Evolutionary conservation across 2,797 vertebrate species (phyloP), one percentile per base, ranked within the genome.

Genomic region (Phalanger gymnotis): DNA sequence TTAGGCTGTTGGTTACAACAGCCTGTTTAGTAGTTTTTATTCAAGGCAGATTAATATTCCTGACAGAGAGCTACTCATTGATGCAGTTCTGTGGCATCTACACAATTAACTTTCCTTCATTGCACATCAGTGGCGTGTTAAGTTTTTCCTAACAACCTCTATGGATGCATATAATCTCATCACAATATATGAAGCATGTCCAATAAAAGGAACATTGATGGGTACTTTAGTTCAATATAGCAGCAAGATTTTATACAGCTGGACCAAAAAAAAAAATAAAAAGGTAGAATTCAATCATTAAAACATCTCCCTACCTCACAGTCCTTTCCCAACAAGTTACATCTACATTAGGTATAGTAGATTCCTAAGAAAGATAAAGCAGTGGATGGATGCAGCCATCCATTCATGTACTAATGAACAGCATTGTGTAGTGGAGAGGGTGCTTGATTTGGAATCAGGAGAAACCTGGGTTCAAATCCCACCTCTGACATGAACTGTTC

Each of bases 61-160:
- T 98, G 97, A 97, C 97, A 98, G 92, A 98, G 97, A 97, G 94
- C 93, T 61, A 92, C 92, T 98, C 98, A 94, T 25, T 94, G 97
- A 97, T 94, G 94, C 96, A 98, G 97, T 98, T 98, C 98, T 98
- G 97, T 97, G 98, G 98, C 97, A 98, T 95, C 98, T 98, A 98
- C 97, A 98, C 96, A 96, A 98, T 99, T 98, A 98, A 98, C 97
- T 98, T 96, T 97, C 98, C 98, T 98, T 98, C 98, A 98, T 4
- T 98, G 98, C 97, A 98, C 98, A 98, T 98, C 97, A 98, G 98
- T 96, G 97, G 96, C 96, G 98, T 98, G 98, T 98, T 98, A 98
- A 98, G 98, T 96, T 99, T 98, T 98, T 98, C 98, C 96, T 98
- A 98, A 98, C 98, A 98, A 98, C 97, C 91, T 98, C 94, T 97